Evolutionary conservation across 2,797 vertebrate species (phyloP).

Genomic region (Girardinus metallicus): DNA sequence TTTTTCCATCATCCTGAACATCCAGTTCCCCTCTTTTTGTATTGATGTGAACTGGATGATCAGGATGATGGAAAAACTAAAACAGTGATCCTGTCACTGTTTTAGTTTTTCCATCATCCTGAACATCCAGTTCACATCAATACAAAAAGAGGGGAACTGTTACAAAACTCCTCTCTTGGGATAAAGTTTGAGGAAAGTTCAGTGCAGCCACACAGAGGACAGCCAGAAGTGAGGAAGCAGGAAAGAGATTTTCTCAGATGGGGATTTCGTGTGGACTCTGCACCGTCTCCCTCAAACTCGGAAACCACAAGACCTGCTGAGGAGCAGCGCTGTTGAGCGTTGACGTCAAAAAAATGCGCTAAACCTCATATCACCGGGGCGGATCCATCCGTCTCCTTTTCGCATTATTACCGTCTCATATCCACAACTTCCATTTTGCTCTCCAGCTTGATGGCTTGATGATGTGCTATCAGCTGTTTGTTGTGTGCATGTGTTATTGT

Average conservation of each 20-base stretch:
- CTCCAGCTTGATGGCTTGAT: constrained; percentile 42
- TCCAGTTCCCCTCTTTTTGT: too few relatives aligned
- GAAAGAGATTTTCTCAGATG: constrained; percentile 22
- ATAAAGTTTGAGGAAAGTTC: constrained; percentile 53
- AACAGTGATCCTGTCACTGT: not conserved
- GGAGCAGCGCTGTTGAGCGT: constrained; percentile 41
- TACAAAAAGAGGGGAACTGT: constrained; percentile 1
- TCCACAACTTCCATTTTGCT: constrained; percentile 34
- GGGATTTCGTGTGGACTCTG: constrained; percentile 57
- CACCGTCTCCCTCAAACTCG: constrained; percentile 41
- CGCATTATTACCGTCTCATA: constrained; percentile 29
- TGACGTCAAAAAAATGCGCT: constrained; percentile 59
- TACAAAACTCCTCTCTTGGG: constrained; percentile 30
- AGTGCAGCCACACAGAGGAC: constrained; percentile 43
- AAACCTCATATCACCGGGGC: constrained; percentile 45
- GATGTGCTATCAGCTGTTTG: constrained; percentile 55
- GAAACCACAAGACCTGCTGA: constrained; percentile 63
- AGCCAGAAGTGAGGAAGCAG: constrained; percentile 45
- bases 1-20: too few relatives aligned
- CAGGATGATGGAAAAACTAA: too few relatives aligned
- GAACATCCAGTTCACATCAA: not conserved
- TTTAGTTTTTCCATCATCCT: not conserved
- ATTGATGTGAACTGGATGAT: too few relatives aligned
- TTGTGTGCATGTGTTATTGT: constrained; percentile 59
- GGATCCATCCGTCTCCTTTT: constrained; percentile 51